Evolutionary conservation across 2,797 vertebrate species (phyloP), one percentile per base, ranked within the genome.

Genomic region (Gastrophryne carolinensis): DNA sequence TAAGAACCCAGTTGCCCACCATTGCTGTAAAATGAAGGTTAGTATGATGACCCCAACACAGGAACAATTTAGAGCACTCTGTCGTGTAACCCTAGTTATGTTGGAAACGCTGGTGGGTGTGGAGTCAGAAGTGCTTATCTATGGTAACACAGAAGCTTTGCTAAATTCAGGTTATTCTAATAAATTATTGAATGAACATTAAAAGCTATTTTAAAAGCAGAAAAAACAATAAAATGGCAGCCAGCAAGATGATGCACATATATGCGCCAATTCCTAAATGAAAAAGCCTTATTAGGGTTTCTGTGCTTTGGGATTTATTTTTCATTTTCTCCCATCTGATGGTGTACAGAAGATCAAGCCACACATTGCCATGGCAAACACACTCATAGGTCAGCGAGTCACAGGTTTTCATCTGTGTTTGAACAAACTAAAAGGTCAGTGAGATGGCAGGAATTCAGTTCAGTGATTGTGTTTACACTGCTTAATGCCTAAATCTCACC

Each of bases 401-500:
- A 8, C 2, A 47, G 2, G 17, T 1, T 47, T 47, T 9, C 17
- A 19, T 47, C n/a, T 3, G 1, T 47, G 44, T 47, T 47, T 47
- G 44, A 47, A 9, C 44, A 15, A 47, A 19, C 44, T 47, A 47
- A 47, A n/a, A 47, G 44, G 44, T 47, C 44, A 47, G 5, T 6
- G 21, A 47, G 7, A 47, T 8, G 21, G 1, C 44, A 1, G 21
- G 44, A 9, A 21, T 21, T 21, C n/a, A 19, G 21, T 47, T 9
- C 8, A 47, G 17, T 8, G 15, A n/a, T 44, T 44, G 39, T 41
- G 15, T 44, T 44, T 44, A 8, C 39, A 44, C 39, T 0, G 39
- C 15, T 44, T 17, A 44, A 15, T 11, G 1, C 5, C 3, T 23
- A 29, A 17, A 8, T 35, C 50, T 56, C 30, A 97, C 98, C 98